Evolutionary conservation across 2,888 invertebrate species (phyloP), one percentile per base, ranked within the genome.

Genomic region (Leuctra nigra): DNA sequence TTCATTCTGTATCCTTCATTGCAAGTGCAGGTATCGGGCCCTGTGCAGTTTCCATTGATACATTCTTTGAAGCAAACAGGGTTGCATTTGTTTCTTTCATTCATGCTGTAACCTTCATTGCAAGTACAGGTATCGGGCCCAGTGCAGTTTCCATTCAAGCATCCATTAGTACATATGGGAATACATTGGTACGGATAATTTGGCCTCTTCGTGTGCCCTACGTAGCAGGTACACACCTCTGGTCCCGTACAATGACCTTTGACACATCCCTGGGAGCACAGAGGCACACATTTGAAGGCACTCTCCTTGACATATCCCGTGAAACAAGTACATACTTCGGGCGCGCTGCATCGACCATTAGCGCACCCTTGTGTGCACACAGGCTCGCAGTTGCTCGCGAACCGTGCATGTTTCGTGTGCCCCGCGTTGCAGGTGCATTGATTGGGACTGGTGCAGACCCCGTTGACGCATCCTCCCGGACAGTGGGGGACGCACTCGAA

Each of bases 181-280:
- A 35, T 24, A 23, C 57, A 57, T 7, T 20, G 9, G 16, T 20
- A 14, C 20, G 16, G 11, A n/a, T 57, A 33, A 4, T 20, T 44
- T 1, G 7, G 2, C 20, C 54, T 48, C 25, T 38, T 63, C 16
- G 54, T 20, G 24, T 67, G 72, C 1, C 77, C 77, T 11, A 67
- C 66, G 44, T 69, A 66, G 60, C 79, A 80, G 22, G 72, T 66
- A 44, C 79, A 80, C 1, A 65, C 66, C 24, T 75, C 69, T 0
- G 77, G 77, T 6, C 63, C 66, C 2, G 64, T 53, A 58, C 75
- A 75, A 1, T 60, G 47, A 1, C 72, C 72, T 53, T 73, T 68
- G 4, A 56, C 47, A 62, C 73, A 73, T 1, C 56, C 33, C 16
- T 63, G 64, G 23, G 60, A 55, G 61, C 72, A 72, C 1, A 57